Conservation (phyloP, 2,888 invertebrate species). For the Drosophila dives region DNA sequence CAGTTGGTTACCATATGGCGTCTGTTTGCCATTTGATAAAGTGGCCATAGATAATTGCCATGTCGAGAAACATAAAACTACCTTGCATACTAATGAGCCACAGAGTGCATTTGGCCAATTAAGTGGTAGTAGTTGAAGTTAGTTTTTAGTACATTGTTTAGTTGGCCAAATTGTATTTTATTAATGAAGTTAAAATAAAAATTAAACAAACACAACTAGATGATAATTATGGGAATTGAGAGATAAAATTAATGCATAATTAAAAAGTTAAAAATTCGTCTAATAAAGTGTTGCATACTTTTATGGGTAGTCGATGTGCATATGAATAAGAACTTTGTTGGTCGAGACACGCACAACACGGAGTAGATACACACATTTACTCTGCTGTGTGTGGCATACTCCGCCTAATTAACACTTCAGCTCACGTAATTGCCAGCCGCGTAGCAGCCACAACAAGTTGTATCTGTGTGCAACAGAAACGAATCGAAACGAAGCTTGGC, state of each 20-base stretch:
- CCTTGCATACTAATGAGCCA: slow-evolving; percentile 30
- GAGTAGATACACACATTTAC: not conserved
- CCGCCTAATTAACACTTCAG: slow-evolving; percentile 25
- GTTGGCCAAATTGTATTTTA: not conserved
- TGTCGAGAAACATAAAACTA: slow-evolving; percentile 20
- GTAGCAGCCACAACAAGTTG: slow-evolving; percentile 21
- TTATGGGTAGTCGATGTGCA: not conserved
- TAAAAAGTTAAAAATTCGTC: not conserved
- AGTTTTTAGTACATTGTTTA: not conserved
- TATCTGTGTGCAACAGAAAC: slow-evolving; percentile 3
- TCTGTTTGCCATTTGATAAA: slow-evolving; percentile 38
- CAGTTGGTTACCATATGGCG: slow-evolving; percentile 6
- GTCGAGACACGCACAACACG: slow-evolving; percentile 5
- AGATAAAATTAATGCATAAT: not conserved
- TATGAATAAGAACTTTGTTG: not conserved
- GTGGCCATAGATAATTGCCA: slow-evolving; percentile 37
- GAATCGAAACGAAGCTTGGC: slow-evolving; percentile 26
- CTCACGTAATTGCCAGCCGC: slow-evolving; percentile 29
- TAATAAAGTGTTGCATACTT: slow-evolving; percentile 9
- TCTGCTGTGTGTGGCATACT: slow-evolving; percentile 2
- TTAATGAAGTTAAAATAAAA: not conserved
- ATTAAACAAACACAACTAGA: no score
- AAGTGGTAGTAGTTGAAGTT: slow-evolving; percentile 11
- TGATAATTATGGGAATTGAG: not conserved
- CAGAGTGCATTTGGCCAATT: slow-evolving; percentile 23